Percentiles rank a stretch among this genome's conserved stretches.
phyloP scores from a whole-genome alignment of 2,113 vertebrate genomes.

The Phoenicopterus ruber region DNA sequence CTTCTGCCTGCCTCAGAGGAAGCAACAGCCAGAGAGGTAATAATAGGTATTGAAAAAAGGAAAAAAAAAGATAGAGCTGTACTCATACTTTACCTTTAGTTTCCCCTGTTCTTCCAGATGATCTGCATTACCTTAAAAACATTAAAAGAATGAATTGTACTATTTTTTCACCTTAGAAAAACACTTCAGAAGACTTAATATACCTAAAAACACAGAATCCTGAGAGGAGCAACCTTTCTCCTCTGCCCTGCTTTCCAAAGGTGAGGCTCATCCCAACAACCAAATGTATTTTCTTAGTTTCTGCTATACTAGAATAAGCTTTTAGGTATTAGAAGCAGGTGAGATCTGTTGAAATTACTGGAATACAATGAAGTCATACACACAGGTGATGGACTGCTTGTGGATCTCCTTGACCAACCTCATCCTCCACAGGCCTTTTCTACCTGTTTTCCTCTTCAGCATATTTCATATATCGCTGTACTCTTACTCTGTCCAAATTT shows the following conservation, averaged over 20 bases:
- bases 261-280: not conserved
- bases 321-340: not conserved
- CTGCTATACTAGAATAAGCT: not conserved
- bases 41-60: not conserved
- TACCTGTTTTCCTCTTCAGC: not conserved
- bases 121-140: conserved; percentile 46
- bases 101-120: not conserved
- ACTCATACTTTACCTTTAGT: conserved; percentile 41
- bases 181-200: not conserved
- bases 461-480: not conserved
- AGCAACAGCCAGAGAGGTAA: not conserved
- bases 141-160: not conserved
- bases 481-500: not conserved
- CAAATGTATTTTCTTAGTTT: not conserved
- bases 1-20: not conserved
- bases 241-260: not conserved
- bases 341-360: not conserved
- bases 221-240: not conserved
- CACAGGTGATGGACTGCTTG: not conserved
- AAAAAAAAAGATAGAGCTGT: not conserved
- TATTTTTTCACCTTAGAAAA: not conserved
- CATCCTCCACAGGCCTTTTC: not conserved
- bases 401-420: not conserved
- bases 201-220: not conserved
- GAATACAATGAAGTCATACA: not conserved